Evolutionary conservation across 2,888 invertebrate genomes (phyloP).

Genomic region (Xestoiulus laeticollis): DNA sequence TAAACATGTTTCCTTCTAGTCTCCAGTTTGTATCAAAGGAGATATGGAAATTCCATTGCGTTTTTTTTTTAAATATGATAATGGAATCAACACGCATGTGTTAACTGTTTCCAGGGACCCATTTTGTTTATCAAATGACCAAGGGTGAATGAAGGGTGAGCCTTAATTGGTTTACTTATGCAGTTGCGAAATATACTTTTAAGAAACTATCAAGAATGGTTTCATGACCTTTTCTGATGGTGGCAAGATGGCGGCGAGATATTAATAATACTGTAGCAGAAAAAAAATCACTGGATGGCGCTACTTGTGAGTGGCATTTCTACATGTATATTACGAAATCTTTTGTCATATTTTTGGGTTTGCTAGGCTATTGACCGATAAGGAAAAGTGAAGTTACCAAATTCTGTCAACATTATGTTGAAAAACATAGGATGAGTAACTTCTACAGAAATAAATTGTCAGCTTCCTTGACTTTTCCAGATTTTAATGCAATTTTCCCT

Average conservation of each 20-base stretch:
- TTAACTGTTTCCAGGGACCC: not conserved
- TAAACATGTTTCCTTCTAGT: not conserved
- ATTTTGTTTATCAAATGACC: slow-evolving; percentile 3
- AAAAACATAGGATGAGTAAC: no score
- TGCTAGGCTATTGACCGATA: not conserved
- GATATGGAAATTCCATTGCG: not conserved
- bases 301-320: not conserved
- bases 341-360: not conserved
- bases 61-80: not conserved
- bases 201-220: not conserved
- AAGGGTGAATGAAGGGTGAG: slow-evolving; percentile 13
- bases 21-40: not conserved
- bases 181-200: not conserved
- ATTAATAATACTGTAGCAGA: not conserved
- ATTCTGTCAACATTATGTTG: no score
- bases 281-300: not conserved
- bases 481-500: no score
- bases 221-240: not conserved
- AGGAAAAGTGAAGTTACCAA: no score
- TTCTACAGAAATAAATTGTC: no score
- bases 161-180: not conserved
- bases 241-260: not conserved
- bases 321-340: not conserved
- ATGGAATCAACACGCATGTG: not conserved
- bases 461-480: no score